Conservation (phyloP, 2,888 invertebrate genomes). For the Cybosia mesomella region DNA sequence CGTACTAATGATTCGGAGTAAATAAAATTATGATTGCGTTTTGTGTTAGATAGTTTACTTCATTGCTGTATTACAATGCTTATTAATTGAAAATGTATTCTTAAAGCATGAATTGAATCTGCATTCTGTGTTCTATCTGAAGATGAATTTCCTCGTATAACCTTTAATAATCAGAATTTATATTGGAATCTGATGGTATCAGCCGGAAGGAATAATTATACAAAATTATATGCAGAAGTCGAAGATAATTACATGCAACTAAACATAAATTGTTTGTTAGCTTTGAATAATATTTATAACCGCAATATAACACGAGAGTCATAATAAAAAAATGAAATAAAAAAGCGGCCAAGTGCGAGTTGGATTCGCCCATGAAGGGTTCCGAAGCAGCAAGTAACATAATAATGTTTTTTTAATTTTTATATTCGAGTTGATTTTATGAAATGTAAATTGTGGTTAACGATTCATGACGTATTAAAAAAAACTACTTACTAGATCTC, state of each 20-base stretch:
- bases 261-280: neutral
- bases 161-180: neutral
- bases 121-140: neutral
- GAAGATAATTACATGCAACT: neutral
- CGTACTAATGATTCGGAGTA: conserved; percentile 19
- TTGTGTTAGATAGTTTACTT: conserved; percentile 44
- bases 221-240: neutral
- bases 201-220: neutral
- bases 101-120: neutral
- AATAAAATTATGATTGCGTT: conserved; percentile 48
- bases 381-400: too few species aligned
- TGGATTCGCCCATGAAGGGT: too few species aligned
- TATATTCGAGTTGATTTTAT: too few species aligned
- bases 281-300: too few species aligned
- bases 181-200: neutral
- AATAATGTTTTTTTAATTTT: too few species aligned
- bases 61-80: conserved; percentile 12
- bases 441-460: too few species aligned
- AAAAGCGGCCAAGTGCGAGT: too few species aligned
- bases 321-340: too few species aligned
- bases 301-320: too few species aligned
- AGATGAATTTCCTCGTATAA: neutral
- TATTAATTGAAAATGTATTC: neutral
- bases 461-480: too few species aligned
- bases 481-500: too few species aligned